Percentiles rank a stretch among this genome's conserved stretches.
phyloP scores from a whole-genome alignment of 1,140 invertebrate species.

The Penaeus indicus region DNA sequence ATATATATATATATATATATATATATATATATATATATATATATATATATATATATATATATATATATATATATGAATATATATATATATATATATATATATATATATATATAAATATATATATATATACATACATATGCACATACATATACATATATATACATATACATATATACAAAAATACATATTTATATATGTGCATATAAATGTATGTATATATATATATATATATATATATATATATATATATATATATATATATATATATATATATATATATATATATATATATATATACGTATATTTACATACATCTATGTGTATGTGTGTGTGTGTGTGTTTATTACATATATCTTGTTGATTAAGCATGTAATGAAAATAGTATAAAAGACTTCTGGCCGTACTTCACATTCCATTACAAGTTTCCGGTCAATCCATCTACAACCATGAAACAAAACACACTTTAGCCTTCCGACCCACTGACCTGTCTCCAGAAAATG shows the following conservation, averaged over 20 bases:
- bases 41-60: conserved; percentile 30
- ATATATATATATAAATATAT: conserved; percentile 22
- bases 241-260: neutral
- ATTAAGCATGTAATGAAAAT: no score
- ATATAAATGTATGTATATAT: neutral
- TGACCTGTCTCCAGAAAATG: no score
- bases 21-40: conserved; percentile 29
- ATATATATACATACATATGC: neutral
- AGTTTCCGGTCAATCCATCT: no score
- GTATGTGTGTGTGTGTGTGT: conserved; percentile 27
- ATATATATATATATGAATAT: neutral
- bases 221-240: neutral
- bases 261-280: conserved; percentile 19
- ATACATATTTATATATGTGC: neutral
- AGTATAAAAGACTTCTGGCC: no score
- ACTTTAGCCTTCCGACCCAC: no score
- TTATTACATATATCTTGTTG: neutral
- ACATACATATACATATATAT: neutral
- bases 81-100: conserved; percentile 24
- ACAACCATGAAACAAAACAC: no score
- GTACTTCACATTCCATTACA: no score
- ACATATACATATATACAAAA: neutral
- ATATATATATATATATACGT: neutral
- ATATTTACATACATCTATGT: neutral
- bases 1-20: conserved; percentile 21